phyloP scores from a whole-genome alignment of 1,140 invertebrate species.

The Lasaia peninsularis region DNA sequence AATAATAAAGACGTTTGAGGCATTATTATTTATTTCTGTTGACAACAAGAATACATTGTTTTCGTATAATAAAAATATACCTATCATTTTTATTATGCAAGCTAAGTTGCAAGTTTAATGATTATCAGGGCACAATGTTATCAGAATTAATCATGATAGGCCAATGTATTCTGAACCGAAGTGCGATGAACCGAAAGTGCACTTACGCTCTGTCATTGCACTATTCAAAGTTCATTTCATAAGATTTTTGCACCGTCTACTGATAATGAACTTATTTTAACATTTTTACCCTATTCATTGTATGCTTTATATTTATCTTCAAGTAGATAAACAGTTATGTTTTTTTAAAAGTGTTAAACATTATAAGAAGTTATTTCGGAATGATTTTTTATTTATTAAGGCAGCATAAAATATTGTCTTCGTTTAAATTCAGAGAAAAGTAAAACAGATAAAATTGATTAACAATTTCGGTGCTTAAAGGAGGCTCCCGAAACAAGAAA shows the following conservation, averaged over 20 bases:
- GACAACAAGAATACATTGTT: neutral
- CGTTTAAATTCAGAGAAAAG: too few relatives aligned
- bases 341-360: neutral
- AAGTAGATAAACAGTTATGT: neutral
- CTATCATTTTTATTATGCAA: constrained; percentile 35
- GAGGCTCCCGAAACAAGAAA: too few relatives aligned
- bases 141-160: constrained; percentile 10
- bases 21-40: neutral
- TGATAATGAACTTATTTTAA: constrained; percentile 2
- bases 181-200: constrained; percentile 44
- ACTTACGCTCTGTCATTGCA: constrained; percentile 35
- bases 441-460: too few relatives aligned
- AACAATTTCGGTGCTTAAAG: too few relatives aligned
- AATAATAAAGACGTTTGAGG: too few relatives aligned
- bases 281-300: constrained; percentile 1
- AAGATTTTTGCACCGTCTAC: constrained; percentile 14
- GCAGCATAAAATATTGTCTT: too few relatives aligned
- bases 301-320: neutral
- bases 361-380: too few relatives aligned
- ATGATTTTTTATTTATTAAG: too few relatives aligned
- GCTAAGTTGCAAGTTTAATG: constrained; percentile 3
- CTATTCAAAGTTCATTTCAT: neutral
- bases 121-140: constrained; percentile 13
- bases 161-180: constrained; percentile 45
- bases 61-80: constrained; percentile 5